Base-by-base conservation (phyloP, 2,113 vertebrate species). In the Crypturellus undulatus region DNA sequence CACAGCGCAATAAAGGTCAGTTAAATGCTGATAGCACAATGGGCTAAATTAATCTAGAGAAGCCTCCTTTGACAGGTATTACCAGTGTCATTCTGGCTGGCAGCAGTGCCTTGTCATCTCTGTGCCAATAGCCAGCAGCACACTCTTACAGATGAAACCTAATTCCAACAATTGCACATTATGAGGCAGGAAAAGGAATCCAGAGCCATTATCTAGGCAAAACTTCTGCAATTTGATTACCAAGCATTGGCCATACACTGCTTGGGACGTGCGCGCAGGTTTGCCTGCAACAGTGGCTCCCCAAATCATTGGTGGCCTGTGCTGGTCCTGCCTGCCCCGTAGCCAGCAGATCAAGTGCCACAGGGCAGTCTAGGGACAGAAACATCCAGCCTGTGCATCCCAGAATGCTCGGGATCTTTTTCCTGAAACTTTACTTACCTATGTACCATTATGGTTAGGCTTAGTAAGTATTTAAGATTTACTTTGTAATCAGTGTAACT, bases 261-360 rank as follows among this genome's bases (percentile, higher is more conserved):
- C 45, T 68, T 22, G 28, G 51, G 49, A 58, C 34, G 28, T 51
- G 36, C 1, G 4, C 56, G 28, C 6, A 1, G 16, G 30, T 52
- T 76, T 69, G 45, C 47, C 63, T 82, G 45, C 52, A 43, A 60
- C 59, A 75, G 21, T 45, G 7, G 14, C 38, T 75, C 62, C 62
- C 21, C 59, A 59, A 65, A 36, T 36, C 34, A 12, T 42, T 49
- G 51, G 32, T 34, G 42, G 42, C 30, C 15, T 3, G 1, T 1
- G 0, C 51, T 51, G 36, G 24, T 52, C 36, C 12, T 0, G 2
- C 19, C n/a, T 30, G 40, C 26, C 45, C 40, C n/a, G 18, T 28
- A 49, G 34, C 40, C 60, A 32, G 77, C 6, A 30, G 34, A 38
- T 21, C 19, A 36, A 38, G 42, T 0, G 0, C 12, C 42, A 16